phyloP scores from a whole-genome alignment of 2,113 vertebrate genomes.

The Corythoichthys haematopterus region DNA sequence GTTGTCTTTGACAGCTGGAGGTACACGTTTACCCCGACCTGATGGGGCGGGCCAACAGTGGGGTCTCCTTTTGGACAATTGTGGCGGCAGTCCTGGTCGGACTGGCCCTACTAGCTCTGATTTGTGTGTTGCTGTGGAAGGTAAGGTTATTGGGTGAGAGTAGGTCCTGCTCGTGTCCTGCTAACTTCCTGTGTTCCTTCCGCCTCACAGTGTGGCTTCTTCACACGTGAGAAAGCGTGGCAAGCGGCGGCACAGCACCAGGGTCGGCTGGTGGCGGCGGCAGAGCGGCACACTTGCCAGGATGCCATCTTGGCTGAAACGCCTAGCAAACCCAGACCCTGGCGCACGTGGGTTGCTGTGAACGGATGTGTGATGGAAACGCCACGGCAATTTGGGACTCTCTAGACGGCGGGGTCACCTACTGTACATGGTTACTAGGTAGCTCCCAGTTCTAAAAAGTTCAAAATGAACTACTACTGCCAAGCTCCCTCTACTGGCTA shows the following conservation, averaged over 20 bases:
- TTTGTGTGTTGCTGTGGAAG: conserved; percentile 87
- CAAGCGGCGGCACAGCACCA: conserved; percentile 77
- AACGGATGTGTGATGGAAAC: conserved; percentile 15
- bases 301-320: conserved; percentile 11
- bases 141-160: conserved; percentile 51
- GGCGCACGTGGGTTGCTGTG: conserved; percentile 84
- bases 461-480: too few relatives aligned
- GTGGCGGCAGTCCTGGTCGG: conserved; percentile 77
- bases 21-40: conserved; percentile 77
- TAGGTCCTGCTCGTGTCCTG: conserved; percentile 30
- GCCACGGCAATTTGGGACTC: not conserved
- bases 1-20: conserved; percentile 67
- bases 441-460: not conserved
- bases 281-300: conserved; percentile 49
- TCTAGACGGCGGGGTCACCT: not conserved
- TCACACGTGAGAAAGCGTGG: conserved; percentile 72
- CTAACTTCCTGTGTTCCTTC: conserved; percentile 17
- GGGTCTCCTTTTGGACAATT: conserved; percentile 80
- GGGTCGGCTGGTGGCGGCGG: conserved; percentile 75
- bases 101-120: conserved; percentile 78
- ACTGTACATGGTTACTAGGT: not conserved
- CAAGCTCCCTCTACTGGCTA: too few relatives aligned
- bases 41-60: conserved; percentile 61
- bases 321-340: conserved; percentile 36
- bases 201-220: conserved; percentile 81